Conservation (phyloP, 2,113 vertebrate genomes). For the Climacteris rufus region DNA sequence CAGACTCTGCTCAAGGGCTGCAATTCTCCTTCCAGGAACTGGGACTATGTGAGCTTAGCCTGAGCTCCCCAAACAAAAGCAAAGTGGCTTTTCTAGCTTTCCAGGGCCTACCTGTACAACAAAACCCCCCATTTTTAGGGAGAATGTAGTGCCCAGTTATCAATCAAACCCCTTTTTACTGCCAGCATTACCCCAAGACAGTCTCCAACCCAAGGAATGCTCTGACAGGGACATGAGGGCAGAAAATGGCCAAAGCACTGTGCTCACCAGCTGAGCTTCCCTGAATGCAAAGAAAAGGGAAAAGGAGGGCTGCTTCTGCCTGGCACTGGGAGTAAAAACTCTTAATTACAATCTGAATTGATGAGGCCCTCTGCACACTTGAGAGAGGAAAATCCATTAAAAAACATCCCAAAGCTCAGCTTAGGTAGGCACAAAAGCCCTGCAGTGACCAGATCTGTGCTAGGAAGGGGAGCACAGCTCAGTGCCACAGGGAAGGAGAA, state of each 20-base stretch:
- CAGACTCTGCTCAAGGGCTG: neutral
- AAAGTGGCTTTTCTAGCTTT: neutral
- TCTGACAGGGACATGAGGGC: neutral
- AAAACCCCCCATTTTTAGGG: neutral
- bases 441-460: neutral
- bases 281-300: neutral
- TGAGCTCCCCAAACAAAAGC: neutral
- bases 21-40: neutral
- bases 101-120: neutral
- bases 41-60: rapidly evolving
- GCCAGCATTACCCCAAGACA: neutral
- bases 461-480: neutral
- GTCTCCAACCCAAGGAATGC: neutral
- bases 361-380: neutral
- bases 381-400: neutral
- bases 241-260: neutral
- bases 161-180: neutral
- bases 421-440: neutral
- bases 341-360: neutral
- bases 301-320: neutral
- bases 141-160: neutral
- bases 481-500: neutral
- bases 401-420: neutral
- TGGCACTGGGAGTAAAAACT: neutral
- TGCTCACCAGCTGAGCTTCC: neutral